Base-by-base conservation (phyloP, 2,888 invertebrate genomes). In the Lysandra coridon region DNA sequence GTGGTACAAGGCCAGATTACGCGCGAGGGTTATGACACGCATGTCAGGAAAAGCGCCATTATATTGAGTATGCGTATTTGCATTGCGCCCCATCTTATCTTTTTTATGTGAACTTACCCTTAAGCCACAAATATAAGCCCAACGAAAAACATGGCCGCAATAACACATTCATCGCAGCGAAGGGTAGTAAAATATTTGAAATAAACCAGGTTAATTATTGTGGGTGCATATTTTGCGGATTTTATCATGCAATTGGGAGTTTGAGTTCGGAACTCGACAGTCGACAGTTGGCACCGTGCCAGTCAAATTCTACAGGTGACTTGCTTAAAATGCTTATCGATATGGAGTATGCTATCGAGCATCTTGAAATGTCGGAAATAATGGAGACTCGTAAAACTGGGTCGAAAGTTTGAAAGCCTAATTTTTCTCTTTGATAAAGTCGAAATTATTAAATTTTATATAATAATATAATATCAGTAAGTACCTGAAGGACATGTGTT, bases 261-360 rank as follows among this genome's bases (percentile, higher is more conserved):
- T 69, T 69, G 17, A 37, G 69, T 12, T 30, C 5, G 37, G 37
- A 17, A 37, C 69, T 69, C 69, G 33, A 30, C 30, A 30, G 69
- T 14, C 14, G 69, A 5, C 69, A 17, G 33, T 69, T 69, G 64
- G 64, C 64, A 69, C 14, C 17, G 3, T 37, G 69, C 69, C 69
- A 69, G 33, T 69, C 4, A 33, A 69, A 69, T 69, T 33, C 69
- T 69, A 69, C 69, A 69, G 69, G 69, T 69, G 69, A 69, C 69
- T 69, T 37, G 33, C 33, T 33, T 69, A 64, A 30, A 64, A 30
- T 12, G 64, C 23, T 69, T 33, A 69, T 69, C 12, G 23, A 69
- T 33, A 23, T 69, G 23, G 30, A 64, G 30, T 64, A 12, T 12
- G 30, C 33, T 23, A 69, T 69, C 33, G 17, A 69, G 69, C 33